Conservation (phyloP, 2,797 vertebrate species). For the Cynopterus sphinx region DNA sequence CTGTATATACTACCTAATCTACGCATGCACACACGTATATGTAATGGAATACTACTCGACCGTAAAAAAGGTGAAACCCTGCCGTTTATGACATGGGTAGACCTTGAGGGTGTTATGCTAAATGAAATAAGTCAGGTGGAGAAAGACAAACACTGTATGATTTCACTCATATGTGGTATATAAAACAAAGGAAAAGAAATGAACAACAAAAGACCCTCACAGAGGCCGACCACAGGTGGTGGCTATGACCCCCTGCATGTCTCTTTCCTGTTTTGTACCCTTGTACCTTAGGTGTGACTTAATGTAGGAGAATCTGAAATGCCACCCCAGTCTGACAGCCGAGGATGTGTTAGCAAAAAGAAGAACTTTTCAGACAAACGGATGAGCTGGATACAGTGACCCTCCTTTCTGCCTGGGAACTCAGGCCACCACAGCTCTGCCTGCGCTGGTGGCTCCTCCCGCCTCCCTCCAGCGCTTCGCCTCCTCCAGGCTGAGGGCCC, state of each 20-base stretch:
- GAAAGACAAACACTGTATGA: neutral
- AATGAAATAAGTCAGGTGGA: neutral
- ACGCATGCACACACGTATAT: neutral
- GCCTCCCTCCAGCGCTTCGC: no score
- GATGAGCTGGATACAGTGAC: neutral
- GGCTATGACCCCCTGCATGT: neutral
- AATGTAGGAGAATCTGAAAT: neutral
- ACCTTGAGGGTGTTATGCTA: neutral
- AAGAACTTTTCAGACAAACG: neutral
- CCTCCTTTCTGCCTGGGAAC: neutral
- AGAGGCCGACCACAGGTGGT: neutral
- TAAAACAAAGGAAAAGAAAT: neutral
- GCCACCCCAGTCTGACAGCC: neutral
- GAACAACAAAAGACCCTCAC: neutral
- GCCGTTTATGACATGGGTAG: neutral
- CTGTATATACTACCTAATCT: neutral
- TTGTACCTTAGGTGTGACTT: neutral
- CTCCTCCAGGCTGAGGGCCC: neutral
- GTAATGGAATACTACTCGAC: neutral
- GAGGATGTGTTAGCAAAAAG: neutral
- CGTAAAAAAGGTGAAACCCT: neutral
- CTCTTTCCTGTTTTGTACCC: neutral
- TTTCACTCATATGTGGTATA: neutral
- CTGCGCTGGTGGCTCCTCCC: neutral
- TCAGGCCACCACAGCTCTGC: rapidly evolving